Evolutionary conservation across 2,797 vertebrate genomes (phyloP).

Genomic region (Holocentrus rufus): DNA sequence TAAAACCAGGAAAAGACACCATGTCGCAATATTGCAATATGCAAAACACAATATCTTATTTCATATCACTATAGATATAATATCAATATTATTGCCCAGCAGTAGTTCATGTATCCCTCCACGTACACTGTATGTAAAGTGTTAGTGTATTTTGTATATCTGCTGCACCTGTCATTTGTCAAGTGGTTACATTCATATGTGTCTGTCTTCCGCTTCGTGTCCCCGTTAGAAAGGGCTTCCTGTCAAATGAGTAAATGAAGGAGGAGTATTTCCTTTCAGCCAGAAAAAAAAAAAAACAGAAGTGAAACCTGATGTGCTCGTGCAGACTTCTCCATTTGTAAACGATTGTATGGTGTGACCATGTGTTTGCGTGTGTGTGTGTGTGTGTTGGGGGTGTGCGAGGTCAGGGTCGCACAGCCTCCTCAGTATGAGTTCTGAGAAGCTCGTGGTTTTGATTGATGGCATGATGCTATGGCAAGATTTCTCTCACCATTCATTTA

Average conservation of each 20-base stretch:
- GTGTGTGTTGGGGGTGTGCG: slow-evolving; percentile 1
- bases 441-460: slow-evolving; percentile 29
- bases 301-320: slow-evolving; percentile 34
- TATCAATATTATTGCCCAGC: no score
- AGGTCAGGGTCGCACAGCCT: slow-evolving; percentile 9
- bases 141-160: not conserved
- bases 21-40: no score
- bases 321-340: slow-evolving; percentile 40
- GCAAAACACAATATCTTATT: no score
- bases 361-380: not conserved
- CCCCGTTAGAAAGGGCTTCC: slow-evolving; percentile 14
- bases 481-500: slow-evolving; percentile 6
- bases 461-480: slow-evolving; percentile 33
- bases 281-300: slow-evolving; percentile 51
- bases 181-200: slow-evolving; percentile 15
- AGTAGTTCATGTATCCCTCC: not conserved
- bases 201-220: slow-evolving; percentile 2
- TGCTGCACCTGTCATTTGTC: not conserved
- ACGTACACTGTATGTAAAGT: not conserved
- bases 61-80: no score
- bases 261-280: slow-evolving; percentile 6
- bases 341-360: not conserved
- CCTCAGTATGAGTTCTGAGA: slow-evolving; percentile 1
- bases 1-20: not conserved
- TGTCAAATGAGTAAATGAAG: slow-evolving; percentile 21